phyloP scores from a whole-genome alignment of 2,797 vertebrate genomes.

The Melanotaenia trifasciata region DNA sequence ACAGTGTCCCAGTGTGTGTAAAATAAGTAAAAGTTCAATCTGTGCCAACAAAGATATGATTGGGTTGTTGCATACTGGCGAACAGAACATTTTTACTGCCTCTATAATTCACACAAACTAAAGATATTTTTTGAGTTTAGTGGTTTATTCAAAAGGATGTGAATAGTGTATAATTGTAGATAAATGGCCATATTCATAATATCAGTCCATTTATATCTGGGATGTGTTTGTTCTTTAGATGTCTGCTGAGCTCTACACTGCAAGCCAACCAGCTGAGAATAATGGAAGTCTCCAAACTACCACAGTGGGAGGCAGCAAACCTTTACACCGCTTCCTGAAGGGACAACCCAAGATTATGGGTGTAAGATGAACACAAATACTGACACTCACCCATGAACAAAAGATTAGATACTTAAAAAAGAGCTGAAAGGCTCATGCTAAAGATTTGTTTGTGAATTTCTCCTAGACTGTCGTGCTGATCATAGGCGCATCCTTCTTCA shows the following conservation, averaged over 20 bases:
- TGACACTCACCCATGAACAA: not conserved
- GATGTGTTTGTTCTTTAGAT: constrained; percentile 45
- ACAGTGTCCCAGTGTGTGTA: too few relatives aligned
- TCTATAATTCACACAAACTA: not conserved
- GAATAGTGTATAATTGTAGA: not conserved
- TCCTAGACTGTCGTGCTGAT: constrained; percentile 69
- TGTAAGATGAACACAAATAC: constrained; percentile 62
- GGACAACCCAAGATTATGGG: constrained; percentile 77
- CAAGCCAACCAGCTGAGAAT: constrained; percentile 17
- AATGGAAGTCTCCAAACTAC: constrained; percentile 27
- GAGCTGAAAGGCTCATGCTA: not conserved
- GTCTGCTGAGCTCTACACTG: constrained; percentile 52
- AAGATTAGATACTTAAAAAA: not conserved
- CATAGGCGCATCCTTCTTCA: constrained; percentile 60
- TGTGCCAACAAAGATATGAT: not conserved
- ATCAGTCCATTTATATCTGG: not conserved
- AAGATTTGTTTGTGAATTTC: constrained; percentile 15
- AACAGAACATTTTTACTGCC: too few relatives aligned
- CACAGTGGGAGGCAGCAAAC: constrained; percentile 72
- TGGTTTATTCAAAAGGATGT: not conserved
- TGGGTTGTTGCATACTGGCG: not conserved
- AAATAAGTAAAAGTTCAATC: too few relatives aligned
- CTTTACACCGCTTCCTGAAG: constrained; percentile 79
- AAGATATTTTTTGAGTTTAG: not conserved
- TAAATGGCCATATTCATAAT: not conserved